These are phyloP conservation scores for Oncorhynchus keta DNA, from an alignment of 2,113 vertebrate species.

Conservation along the genomic window DNA sequence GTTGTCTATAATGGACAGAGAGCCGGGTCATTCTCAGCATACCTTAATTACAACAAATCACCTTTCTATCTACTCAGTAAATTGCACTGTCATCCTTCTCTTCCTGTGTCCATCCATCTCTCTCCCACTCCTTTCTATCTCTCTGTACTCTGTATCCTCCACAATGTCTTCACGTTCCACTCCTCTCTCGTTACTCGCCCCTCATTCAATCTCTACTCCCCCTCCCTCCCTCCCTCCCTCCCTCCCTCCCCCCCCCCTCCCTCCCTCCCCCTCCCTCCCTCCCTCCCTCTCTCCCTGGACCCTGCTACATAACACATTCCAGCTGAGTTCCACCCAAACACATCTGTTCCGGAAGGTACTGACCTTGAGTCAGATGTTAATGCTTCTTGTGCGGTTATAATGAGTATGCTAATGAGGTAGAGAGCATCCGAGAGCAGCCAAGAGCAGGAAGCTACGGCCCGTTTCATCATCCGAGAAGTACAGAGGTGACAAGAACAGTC, in stretches of 20 bases:
- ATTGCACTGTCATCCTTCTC: slow-evolving; percentile 29
- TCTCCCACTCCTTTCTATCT: background rate
- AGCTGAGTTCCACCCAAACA: slow-evolving; percentile 15
- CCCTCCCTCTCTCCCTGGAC: background rate
- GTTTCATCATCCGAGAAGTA: background rate
- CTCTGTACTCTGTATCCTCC: background rate
- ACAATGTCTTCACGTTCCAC: background rate
- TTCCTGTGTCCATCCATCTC: background rate
- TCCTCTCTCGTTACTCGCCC: background rate
- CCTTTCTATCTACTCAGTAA: slow-evolving; percentile 52
- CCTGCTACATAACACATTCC: background rate
- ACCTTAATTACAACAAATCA: slow-evolving; percentile 62
- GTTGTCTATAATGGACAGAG: slow-evolving; percentile 42
- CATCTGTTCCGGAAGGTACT: background rate
- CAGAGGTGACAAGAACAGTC: background rate
- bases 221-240: background rate
- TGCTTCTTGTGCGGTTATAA: slow-evolving; percentile 9
- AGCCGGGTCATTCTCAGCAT: slow-evolving; percentile 27
- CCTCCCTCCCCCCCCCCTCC: background rate
- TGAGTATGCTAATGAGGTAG: slow-evolving; percentile 24
- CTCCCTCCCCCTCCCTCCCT: background rate
- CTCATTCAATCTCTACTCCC: background rate
- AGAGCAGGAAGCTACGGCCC: too few species aligned
- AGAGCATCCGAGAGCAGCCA: background rate
- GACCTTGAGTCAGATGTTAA: slow-evolving; percentile 2